These are phyloP conservation scores for Mechanitis mazaeus DNA, from an alignment of 2,888 invertebrate species.

Conservation along the genomic window DNA sequence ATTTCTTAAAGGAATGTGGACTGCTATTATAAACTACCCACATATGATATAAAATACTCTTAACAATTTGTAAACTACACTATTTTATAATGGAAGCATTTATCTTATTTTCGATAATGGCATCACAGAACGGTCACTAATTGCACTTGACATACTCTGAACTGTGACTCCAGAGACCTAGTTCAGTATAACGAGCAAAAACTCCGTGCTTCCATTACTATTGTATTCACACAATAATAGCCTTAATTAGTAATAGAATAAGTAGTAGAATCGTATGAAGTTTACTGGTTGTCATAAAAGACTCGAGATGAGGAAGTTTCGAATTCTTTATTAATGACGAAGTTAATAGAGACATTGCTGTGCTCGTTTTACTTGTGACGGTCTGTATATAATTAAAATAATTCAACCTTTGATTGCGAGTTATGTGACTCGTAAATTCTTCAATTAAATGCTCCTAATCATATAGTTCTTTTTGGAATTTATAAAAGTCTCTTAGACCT, in stretches of 20 bases:
- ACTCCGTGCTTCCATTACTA: background rate
- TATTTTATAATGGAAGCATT: conserved; percentile 16
- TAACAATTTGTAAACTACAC: background rate
- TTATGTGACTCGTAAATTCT: conserved; percentile 3
- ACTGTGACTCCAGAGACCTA: conserved; percentile 36
- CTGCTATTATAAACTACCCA: background rate
- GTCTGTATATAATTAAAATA: conserved; percentile 18
- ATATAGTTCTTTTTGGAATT: conserved; percentile 1
- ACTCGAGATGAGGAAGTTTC: conserved; percentile 16
- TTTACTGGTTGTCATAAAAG: conserved; percentile 10
- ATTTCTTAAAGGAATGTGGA: too few relatives aligned
- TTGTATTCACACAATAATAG: conserved; percentile 16
- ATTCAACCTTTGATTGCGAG: conserved; percentile 16
- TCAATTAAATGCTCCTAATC: conserved; percentile 13
- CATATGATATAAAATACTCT: background rate
- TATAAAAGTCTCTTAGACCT: background rate
- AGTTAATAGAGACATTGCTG: conserved; percentile 28
- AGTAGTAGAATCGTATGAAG: conserved; percentile 16
- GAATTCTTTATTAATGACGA: conserved; percentile 33
- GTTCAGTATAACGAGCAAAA: conserved; percentile 26
- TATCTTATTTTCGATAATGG: conserved; percentile 12
- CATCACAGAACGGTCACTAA: conserved; percentile 26
- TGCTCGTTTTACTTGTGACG: conserved; percentile 18
- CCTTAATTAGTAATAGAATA: conserved; percentile 7
- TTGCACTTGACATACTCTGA: conserved; percentile 41